Evolutionary conservation across 64 coral and sea anemone genomes (phyloP).

Genomic region (Dendronephthya gigantea): DNA sequence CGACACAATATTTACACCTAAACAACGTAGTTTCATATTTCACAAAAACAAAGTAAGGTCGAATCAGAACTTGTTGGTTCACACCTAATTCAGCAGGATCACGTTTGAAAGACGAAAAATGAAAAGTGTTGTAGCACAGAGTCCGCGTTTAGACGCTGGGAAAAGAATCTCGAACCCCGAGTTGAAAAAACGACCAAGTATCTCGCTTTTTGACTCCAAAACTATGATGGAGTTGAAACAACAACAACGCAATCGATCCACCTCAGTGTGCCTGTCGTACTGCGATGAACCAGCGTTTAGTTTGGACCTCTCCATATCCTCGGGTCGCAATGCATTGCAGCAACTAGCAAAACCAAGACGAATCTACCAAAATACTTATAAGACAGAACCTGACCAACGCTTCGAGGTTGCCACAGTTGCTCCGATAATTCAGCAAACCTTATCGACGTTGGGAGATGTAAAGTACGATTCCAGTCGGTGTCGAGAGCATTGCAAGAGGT

Average conservation of each 20-base stretch:
- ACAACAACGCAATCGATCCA: not conserved
- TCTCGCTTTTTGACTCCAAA: not conserved
- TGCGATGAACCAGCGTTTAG: not conserved
- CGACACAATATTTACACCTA: not conserved
- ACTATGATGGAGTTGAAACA: not conserved
- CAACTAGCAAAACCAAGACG: not conserved
- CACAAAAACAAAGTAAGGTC: not conserved
- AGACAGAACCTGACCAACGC: not conserved
- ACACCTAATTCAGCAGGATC: not conserved
- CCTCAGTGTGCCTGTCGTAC: not conserved
- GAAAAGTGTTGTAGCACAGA: not conserved
- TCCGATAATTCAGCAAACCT: not conserved
- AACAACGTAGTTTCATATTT: constrained; percentile 3
- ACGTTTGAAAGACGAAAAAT: not conserved
- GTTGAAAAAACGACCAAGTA: not conserved
- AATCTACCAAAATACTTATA: constrained; percentile 13
- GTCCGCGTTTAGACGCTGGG: not conserved
- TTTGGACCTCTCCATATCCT: not conserved
- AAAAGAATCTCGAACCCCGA: not conserved
- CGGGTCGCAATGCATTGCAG: not conserved
- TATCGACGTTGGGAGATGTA: not conserved
- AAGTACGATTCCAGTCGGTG: not conserved
- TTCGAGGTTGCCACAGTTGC: not conserved
- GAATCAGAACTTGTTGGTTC: not conserved
- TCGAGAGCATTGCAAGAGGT: not conserved